phyloP scores from a whole-genome alignment of 2,797 vertebrate species.

The Graptemys geographica region DNA sequence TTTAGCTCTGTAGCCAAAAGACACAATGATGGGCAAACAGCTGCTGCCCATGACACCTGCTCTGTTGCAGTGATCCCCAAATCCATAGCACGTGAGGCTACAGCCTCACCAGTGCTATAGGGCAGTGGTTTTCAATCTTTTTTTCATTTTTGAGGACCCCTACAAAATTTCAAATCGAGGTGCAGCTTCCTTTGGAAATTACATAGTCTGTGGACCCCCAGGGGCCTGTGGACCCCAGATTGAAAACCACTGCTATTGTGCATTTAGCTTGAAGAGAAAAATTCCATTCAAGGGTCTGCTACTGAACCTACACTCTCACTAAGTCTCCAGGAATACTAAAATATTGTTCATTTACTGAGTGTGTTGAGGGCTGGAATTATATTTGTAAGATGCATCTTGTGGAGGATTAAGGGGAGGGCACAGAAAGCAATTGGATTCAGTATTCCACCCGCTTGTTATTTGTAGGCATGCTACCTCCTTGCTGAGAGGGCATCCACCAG shows the following conservation, averaged over 20 bases:
- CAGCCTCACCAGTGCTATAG: not conserved
- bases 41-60: constrained; percentile 21
- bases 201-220: too few species aligned
- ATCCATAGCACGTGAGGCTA: not conserved
- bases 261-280: not conserved
- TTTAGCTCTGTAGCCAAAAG: constrained; percentile 29
- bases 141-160: too few species aligned
- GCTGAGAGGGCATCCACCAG: not conserved
- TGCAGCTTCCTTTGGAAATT: too few species aligned
- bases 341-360: fast-evolving
- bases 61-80: not conserved
- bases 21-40: constrained; percentile 27
- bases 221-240: too few species aligned
- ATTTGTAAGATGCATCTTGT: not conserved
- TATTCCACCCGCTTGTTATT: not conserved
- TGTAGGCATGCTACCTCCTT: not conserved
- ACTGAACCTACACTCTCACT: not conserved
- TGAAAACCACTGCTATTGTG: not conserved
- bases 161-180: too few species aligned
- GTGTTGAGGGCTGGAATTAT: fast-evolving
- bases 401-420: not conserved
- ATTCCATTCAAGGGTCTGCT: not conserved
- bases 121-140: too few species aligned
- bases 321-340: not conserved
- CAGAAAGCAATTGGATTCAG: not conserved